Conservation (phyloP, 2,888 invertebrate genomes). For the Drosophila limbata region DNA sequence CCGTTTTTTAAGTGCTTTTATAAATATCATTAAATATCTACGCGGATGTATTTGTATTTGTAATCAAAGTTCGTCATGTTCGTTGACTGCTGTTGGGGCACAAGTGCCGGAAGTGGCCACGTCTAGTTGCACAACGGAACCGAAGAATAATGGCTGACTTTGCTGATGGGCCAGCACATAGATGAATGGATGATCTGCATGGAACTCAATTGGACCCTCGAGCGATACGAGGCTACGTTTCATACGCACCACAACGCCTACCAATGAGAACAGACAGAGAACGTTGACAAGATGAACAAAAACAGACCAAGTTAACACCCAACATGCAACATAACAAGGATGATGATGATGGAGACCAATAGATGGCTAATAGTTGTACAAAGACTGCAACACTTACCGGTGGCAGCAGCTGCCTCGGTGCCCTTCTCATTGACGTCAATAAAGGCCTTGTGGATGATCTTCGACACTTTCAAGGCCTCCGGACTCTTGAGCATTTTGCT, state of each 20-base stretch:
- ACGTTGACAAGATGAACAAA: slow-evolving; percentile 12
- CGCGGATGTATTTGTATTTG: background rate
- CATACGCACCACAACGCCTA: slow-evolving; percentile 86
- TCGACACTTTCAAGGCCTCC: slow-evolving; percentile 87
- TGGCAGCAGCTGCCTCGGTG: slow-evolving; percentile 94
- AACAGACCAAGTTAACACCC: background rate
- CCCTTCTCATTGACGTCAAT: slow-evolving; percentile 96
- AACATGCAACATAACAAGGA: slow-evolving; percentile 9
- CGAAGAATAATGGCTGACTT: slow-evolving; percentile 63
- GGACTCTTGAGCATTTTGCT: slow-evolving; percentile 87
- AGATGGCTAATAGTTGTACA: background rate
- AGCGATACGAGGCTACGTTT: slow-evolving; percentile 60
- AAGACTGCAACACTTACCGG: slow-evolving; percentile 81
- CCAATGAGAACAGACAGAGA: slow-evolving; percentile 46
- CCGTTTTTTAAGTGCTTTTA: slow-evolving; percentile 9
- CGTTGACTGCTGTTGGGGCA: slow-evolving; percentile 24
- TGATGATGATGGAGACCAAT: background rate
- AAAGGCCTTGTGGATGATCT: slow-evolving; percentile 93
- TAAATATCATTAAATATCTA: slow-evolving; percentile 11
- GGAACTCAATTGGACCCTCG: slow-evolving; percentile 63
- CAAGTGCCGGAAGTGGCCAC: slow-evolving; percentile 18
- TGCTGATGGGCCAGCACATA: slow-evolving; percentile 63
- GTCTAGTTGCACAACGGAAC: slow-evolving; percentile 54
- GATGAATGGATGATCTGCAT: slow-evolving; percentile 81
- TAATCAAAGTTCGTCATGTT: slow-evolving; percentile 64